These are phyloP conservation scores for Chelonus formosanus DNA, from an alignment of 2,888 invertebrate species.

Conservation along the genomic window DNA sequence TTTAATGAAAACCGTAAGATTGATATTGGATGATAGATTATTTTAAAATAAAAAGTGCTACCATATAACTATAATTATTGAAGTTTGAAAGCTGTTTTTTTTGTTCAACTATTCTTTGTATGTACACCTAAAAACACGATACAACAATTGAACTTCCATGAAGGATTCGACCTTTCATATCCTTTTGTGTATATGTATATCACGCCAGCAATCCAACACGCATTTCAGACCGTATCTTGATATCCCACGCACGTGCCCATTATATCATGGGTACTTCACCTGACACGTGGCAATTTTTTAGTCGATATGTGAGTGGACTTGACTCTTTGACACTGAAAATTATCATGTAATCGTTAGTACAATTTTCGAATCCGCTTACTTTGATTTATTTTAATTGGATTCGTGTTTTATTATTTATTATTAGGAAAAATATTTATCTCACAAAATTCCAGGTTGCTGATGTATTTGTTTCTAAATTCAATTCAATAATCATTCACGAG, in stretches of 20 bases:
- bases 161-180: neutral
- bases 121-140: no score
- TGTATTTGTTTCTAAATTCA: no score
- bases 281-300: conserved; percentile 56
- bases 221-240: conserved; percentile 18
- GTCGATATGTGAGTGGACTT: conserved; percentile 42
- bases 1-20: no score
- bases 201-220: conserved; percentile 19
- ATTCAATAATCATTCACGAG: no score
- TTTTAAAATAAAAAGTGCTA: no score
- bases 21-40: no score
- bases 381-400: neutral
- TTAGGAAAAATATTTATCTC: neutral
- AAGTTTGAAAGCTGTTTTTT: no score
- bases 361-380: neutral
- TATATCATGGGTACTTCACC: conserved; percentile 52
- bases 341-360: conserved; percentile 31
- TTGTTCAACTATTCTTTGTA: no score
- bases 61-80: no score
- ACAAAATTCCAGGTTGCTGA: no score
- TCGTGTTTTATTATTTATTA: neutral
- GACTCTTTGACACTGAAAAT: conserved; percentile 50
- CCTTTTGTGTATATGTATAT: conserved; percentile 6
- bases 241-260: conserved; percentile 51
- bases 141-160: no score